These are phyloP conservation scores for Rhinolophus sinicus DNA, from an alignment of 2,113 vertebrate genomes.

Conservation along the genomic window DNA sequence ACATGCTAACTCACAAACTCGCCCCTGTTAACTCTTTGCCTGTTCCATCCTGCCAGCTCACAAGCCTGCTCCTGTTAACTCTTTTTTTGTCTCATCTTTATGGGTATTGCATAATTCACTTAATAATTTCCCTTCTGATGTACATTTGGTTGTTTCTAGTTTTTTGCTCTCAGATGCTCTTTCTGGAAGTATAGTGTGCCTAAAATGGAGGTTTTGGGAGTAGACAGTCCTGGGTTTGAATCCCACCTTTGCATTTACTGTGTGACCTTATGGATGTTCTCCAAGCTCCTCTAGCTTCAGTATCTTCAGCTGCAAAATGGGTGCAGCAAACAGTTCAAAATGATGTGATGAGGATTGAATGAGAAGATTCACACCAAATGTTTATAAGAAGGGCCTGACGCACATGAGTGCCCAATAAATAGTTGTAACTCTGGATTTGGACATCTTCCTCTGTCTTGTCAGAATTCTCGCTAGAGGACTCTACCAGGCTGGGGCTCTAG, in stretches of 20 bases:
- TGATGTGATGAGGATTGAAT: rapidly evolving
- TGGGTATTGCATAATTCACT: too few relatives aligned
- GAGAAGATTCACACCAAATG: background rate
- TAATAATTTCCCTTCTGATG: background rate
- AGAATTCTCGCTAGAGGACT: background rate
- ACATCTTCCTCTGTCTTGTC: background rate
- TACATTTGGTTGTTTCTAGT: background rate
- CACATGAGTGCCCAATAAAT: background rate
- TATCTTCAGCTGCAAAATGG: background rate
- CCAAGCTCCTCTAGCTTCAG: background rate
- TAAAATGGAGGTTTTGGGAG: background rate
- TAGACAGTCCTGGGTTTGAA: background rate
- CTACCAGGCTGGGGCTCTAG: background rate
- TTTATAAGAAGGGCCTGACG: background rate
- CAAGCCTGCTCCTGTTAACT: too few relatives aligned
- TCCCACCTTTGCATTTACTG: background rate
- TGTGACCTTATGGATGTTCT: background rate
- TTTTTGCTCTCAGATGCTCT: background rate
- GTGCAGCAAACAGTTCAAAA: background rate
- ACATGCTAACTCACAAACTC: too few relatives aligned
- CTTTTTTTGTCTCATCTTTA: too few relatives aligned
- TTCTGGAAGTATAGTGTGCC: background rate
- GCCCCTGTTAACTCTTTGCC: too few relatives aligned
- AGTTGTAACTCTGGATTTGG: background rate
- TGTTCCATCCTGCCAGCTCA: too few relatives aligned